These are phyloP conservation scores for Acyrthosiphon pisum DNA, from an alignment of 1,140 invertebrate species.

Conservation along the genomic window DNA sequence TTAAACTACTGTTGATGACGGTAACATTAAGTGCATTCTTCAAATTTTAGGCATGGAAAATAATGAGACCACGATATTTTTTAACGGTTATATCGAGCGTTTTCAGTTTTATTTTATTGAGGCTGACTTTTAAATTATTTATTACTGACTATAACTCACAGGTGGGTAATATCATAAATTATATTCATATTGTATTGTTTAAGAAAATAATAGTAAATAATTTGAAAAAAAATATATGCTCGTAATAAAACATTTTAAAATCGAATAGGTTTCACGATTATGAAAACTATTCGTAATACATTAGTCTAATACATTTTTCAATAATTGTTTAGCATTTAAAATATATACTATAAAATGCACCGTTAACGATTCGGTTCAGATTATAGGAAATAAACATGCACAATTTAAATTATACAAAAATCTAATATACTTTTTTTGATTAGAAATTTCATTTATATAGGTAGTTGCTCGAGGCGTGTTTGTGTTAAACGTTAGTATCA, in stretches of 20 bases:
- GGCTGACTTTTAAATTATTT: too few relatives aligned
- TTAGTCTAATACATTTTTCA: background rate
- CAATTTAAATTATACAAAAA: background rate
- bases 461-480: background rate
- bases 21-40: background rate
- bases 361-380: background rate
- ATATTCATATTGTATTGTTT: too few relatives aligned
- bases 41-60: background rate
- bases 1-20: background rate
- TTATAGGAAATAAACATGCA: background rate
- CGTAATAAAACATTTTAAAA: too few relatives aligned
- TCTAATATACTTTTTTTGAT: background rate
- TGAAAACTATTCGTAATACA: background rate
- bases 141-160: too few relatives aligned
- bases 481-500: background rate
- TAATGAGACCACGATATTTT: too few relatives aligned
- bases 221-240: background rate
- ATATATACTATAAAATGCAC: background rate
- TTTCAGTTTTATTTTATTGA: background rate
- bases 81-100: too few relatives aligned
- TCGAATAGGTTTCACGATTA: background rate
- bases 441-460: background rate
- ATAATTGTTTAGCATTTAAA: background rate
- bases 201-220: too few relatives aligned
- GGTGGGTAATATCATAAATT: too few relatives aligned